Base-by-base conservation (phyloP, 37 sponge, comb jelly and placozoan genomes). In the Mnemiopsis leidyi region DNA sequence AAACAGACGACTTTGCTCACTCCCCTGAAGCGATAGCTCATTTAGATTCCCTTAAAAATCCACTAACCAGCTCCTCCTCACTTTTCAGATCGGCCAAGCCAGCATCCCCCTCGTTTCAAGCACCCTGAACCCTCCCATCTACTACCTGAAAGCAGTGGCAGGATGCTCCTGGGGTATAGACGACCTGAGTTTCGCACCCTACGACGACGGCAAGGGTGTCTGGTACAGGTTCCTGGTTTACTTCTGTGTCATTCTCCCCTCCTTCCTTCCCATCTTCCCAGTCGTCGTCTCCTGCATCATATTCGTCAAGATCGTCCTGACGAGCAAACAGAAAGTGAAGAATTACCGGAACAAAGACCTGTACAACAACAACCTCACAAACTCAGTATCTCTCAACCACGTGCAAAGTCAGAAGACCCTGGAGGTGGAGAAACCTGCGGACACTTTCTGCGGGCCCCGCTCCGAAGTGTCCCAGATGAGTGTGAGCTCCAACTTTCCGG, bases 301-400 rank as follows among this genome's bases (percentile, higher is more conserved):
- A 28, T 85, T 85, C 30, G 90, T 85, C n/a, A 85, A 85, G 90
- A 85, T 85, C 40, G 90, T 85, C 36, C 90, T 85, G 90, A 85
- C 36, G 29, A 85, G 90, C 90, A 85, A 40, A 0, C 20, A 85
- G 48, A n/a, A 28, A 25, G 30, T 71, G 7, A 71, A 71, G 30
- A 29, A 5, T 25, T 28, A 71, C 75, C 2, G 3, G 3, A 5
- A 7, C 21, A 67, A 67, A 20, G 30, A n/a, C 3, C 5, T 25
- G n/a, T 29, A 25, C 30, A 28, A 28, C 5, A 71, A 18, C 75
- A 71, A 2, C 3, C 3, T 71, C 30, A 28, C 7, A 5, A 71
- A 29, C 3, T 23, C 30, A 3, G n/a, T 28, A 5, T n/a, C 75
- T 5, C 3, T 71, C 21, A 29, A n/a, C 75, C 5, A 5, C 30